A percentile compares a stretch with the other conserved stretches of the same genome.
Evolutionary conservation across 2,113 vertebrate genomes (phyloP).

Genomic region (Macrotus californicus): DNA sequence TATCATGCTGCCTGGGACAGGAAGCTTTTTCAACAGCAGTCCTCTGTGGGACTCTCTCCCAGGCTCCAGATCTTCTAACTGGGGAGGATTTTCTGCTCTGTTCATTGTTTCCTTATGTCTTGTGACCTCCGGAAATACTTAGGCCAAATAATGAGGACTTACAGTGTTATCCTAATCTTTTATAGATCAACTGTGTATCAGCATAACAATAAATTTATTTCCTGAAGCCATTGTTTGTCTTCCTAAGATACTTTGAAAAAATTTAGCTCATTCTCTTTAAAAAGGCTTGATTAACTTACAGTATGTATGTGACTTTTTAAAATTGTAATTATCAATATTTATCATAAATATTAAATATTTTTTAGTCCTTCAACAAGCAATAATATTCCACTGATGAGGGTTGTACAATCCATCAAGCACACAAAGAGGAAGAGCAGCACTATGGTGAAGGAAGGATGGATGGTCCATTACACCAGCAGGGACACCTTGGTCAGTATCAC

Average conservation of each 20-base stretch:
- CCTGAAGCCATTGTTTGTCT: conserved; percentile 24
- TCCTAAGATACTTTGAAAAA: conserved; percentile 9
- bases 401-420: conserved; percentile 98
- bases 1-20: not conserved
- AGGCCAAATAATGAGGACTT: not conserved
- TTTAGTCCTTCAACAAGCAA: conserved; percentile 96
- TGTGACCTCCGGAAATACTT: not conserved
- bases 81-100: not conserved
- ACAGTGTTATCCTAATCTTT: not conserved
- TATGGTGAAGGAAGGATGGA: conserved; percentile 98
- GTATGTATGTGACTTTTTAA: not conserved
- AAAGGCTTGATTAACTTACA: not conserved
- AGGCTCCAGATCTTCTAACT: not conserved
- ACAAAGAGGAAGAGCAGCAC: conserved; percentile 99
- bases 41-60: not conserved
- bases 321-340: conserved; percentile 28
- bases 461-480: conserved; percentile 97
- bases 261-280: conserved; percentile 20
- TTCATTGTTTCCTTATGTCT: not conserved
- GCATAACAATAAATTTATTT: conserved; percentile 7
- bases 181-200: not conserved
- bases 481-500: conserved; percentile 92
- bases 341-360: conserved; percentile 46
- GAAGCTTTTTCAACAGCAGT: conserved; percentile 13
- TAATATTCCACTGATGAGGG: conserved; percentile 99